Base-by-base conservation (phyloP, 2,113 vertebrate species). In the Forbesichthys papilliferus region DNA sequence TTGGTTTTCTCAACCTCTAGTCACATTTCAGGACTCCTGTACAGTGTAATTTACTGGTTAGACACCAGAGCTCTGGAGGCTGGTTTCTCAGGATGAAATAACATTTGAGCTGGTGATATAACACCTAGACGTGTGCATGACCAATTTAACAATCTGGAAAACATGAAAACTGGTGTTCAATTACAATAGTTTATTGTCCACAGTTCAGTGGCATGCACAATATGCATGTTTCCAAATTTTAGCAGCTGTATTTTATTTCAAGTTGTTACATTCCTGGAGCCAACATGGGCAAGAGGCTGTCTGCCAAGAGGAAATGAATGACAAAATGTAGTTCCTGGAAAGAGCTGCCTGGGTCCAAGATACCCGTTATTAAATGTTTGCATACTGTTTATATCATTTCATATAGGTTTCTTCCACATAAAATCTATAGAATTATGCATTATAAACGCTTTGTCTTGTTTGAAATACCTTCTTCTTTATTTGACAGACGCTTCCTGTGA, bases 21-120 rank as follows among this genome's bases (percentile, higher is more conserved):
- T 42, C 36, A 42, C 5, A 80, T 89, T 82, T 90, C 79, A 88
- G 85, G 75, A 69, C 46, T 49, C 69, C 18, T 65, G 66, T 85
- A 69, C 74, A 79, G 49, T 66, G 48, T 67, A 74, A 16, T 42
- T 42, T 6, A 42, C 61, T 66, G 16, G 78, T 69, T 72, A 75
- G 68, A 71, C 67, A 47, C 36, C 1, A 57, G 62, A 78, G 73
- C 57, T 52, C 73, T 49, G 13, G 68, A 54, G 49, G 46, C 47
- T 47, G 10, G 48, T 10, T 1, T 11, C 16, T 12, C 52, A 52
- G 49, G 13, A 52, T 11, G 11, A 14, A 52, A 11, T 11, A 14
- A 14, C 9, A 12, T 52, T 52, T 11, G 49, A 9, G 49, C 49
- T 11, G 49, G 49, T 52, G 49, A 52, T 14, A 14, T 10, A 11